A percentile compares a stretch with the other conserved stretches of the same genome.
phyloP scores from a whole-genome alignment of 2,113 vertebrate species.

The Dendrocopos noguchii region DNA sequence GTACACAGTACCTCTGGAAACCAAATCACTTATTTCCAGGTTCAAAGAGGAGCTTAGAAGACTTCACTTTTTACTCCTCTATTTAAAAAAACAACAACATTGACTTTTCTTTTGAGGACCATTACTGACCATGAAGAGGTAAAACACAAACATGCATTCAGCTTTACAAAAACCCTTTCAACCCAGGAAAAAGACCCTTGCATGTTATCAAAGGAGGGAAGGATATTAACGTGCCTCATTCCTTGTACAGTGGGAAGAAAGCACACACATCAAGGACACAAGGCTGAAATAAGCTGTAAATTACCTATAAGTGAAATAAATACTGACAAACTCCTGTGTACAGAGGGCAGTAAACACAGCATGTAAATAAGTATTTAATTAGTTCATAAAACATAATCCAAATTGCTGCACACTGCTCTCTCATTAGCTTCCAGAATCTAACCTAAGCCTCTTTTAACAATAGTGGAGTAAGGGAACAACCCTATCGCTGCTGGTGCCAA shows the following conservation, averaged over 20 bases:
- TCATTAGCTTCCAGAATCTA: slow-evolving; percentile 46
- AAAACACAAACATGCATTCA: background rate
- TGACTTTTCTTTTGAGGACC: background rate
- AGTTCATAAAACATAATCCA: slow-evolving; percentile 45
- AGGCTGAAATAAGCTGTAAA: slow-evolving; percentile 9
- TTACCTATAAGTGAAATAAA: slow-evolving; percentile 4
- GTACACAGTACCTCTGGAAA: background rate
- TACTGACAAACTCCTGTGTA: background rate
- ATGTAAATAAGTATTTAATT: slow-evolving; percentile 63
- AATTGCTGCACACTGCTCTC: slow-evolving; percentile 1
- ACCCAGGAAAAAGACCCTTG: background rate
- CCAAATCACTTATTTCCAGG: background rate
- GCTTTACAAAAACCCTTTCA: background rate
- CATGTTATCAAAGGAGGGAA: background rate
- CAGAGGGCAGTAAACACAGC: slow-evolving; percentile 15
- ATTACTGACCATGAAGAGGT: background rate
- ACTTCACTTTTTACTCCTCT: background rate
- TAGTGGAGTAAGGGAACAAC: slow-evolving; percentile 25
- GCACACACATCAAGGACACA: background rate
- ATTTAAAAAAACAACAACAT: background rate
- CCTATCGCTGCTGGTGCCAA: background rate
- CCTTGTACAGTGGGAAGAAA: background rate
- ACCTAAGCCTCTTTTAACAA: slow-evolving; percentile 51
- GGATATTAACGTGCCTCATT: background rate
- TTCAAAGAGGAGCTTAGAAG: background rate